phyloP scores from a whole-genome alignment of 2,797 vertebrate genomes.

The Takifugu ocellatus region DNA sequence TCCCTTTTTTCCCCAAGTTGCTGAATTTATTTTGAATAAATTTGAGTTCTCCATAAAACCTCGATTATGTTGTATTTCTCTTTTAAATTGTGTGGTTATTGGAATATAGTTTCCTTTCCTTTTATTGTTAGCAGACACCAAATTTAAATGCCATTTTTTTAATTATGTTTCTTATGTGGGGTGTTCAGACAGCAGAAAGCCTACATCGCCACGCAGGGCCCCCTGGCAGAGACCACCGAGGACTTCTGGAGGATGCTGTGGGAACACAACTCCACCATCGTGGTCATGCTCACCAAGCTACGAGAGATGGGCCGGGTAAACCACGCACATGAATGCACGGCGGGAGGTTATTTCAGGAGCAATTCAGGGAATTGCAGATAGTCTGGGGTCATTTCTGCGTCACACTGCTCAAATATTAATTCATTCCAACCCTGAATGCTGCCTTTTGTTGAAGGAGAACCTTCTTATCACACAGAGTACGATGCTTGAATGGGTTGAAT shows the following conservation, averaged over 20 bases:
- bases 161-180: conserved; percentile 12
- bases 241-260: conserved; percentile 98
- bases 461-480: conserved; percentile 20
- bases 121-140: conserved; percentile 9
- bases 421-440: conserved; percentile 29
- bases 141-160: conserved; percentile 13
- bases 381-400: conserved; percentile 1
- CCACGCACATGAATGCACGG: neutral
- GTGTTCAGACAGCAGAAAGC: conserved; percentile 89
- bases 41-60: conserved; percentile 6
- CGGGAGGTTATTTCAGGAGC: conserved; percentile 3
- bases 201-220: conserved; percentile 92
- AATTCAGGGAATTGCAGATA: conserved; percentile 12
- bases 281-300: conserved; percentile 95
- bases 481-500: conserved; percentile 16
- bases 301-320: conserved; percentile 93
- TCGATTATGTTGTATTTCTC: conserved; percentile 1
- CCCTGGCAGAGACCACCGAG: conserved; percentile 90
- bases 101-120: neutral
- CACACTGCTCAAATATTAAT: conserved; percentile 45
- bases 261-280: conserved; percentile 95
- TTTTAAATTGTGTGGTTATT: conserved; percentile 1
- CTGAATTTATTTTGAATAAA: conserved; percentile 10
- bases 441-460: conserved; percentile 27
- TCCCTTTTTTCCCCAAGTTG: neutral